Conservation (phyloP, 2,888 invertebrate species). For the Leucozona laternaria region DNA sequence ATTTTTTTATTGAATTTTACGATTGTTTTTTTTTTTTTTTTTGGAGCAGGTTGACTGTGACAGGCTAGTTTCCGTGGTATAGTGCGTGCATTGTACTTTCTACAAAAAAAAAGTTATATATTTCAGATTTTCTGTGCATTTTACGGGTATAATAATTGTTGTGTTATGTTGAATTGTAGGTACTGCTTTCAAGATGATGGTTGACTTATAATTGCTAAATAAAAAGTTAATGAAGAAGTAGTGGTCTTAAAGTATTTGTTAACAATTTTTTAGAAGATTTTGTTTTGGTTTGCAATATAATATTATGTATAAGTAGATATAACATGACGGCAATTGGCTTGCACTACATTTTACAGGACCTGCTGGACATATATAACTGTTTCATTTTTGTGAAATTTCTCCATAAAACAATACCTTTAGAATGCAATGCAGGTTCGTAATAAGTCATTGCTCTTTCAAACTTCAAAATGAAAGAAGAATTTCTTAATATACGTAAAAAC, state of each 20-base stretch:
- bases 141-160: neutral
- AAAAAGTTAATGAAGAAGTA: constrained; percentile 44
- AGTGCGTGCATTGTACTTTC: constrained; percentile 54
- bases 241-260: constrained; percentile 26
- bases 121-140: neutral
- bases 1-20: constrained; percentile 46
- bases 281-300: too few species aligned
- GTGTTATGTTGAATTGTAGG: constrained; percentile 53
- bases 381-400: too few species aligned
- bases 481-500: too few species aligned
- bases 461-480: too few species aligned
- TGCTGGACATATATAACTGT: too few species aligned
- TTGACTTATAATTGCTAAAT: constrained; percentile 57
- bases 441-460: too few species aligned
- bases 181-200: constrained; percentile 39
- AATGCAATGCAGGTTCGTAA: too few species aligned
- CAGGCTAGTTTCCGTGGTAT: neutral
- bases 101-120: constrained; percentile 26
- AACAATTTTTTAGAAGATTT: neutral
- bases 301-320: too few species aligned
- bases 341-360: too few species aligned
- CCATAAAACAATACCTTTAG: too few species aligned
- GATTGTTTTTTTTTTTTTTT: constrained; percentile 25
- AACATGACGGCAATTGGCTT: too few species aligned
- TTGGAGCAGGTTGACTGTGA: constrained; percentile 49